A percentile compares a stretch with the other conserved stretches of the same genome.
These are phyloP conservation scores for Corbicula japonica DNA, from an alignment of 2,888 invertebrate species.

Conservation along the genomic window DNA sequence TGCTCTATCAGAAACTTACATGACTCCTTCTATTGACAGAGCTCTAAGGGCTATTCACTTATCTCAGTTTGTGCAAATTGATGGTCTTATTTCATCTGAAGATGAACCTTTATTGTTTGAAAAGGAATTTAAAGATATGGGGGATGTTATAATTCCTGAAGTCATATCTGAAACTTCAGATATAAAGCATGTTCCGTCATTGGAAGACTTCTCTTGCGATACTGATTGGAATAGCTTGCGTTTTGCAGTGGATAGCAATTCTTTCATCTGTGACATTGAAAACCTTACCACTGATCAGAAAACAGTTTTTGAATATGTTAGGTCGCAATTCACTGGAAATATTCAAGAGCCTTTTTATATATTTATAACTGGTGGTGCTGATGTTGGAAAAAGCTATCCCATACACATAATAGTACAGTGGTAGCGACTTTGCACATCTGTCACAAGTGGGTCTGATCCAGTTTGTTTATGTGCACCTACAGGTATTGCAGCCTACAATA, in stretches of 20 bases:
- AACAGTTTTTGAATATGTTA: conserved; percentile 13
- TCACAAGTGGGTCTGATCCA: conserved; percentile 17
- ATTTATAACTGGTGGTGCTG: conserved; percentile 42
- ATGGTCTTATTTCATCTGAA: too few relatives aligned
- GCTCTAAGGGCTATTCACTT: conserved; percentile 1
- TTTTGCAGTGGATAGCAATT: background rate
- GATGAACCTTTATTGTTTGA: too few relatives aligned
- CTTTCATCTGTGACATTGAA: conserved; percentile 1
- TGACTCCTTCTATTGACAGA: background rate
- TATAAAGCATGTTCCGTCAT: conserved; percentile 6
- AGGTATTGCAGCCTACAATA: conserved; percentile 49
- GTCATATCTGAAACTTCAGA: too few relatives aligned
- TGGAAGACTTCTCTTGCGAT: conserved; percentile 6
- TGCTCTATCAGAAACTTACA: background rate
- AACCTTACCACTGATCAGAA: conserved; percentile 5
- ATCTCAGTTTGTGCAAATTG: conserved; percentile 6
- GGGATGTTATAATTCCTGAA: too few relatives aligned
- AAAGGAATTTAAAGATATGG: too few relatives aligned
- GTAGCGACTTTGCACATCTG: conserved; percentile 11
- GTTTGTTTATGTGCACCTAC: conserved; percentile 44
- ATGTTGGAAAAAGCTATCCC: conserved; percentile 31
- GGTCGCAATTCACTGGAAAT: too few relatives aligned
- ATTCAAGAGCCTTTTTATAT: too few relatives aligned
- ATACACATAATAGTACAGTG: conserved; percentile 19
- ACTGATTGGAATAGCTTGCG: conserved; percentile 1